Percentiles rank a stretch among this genome's conserved stretches.
Conservation (phyloP, 1,140 invertebrate species). For the Calephelis virginiensis region DNA sequence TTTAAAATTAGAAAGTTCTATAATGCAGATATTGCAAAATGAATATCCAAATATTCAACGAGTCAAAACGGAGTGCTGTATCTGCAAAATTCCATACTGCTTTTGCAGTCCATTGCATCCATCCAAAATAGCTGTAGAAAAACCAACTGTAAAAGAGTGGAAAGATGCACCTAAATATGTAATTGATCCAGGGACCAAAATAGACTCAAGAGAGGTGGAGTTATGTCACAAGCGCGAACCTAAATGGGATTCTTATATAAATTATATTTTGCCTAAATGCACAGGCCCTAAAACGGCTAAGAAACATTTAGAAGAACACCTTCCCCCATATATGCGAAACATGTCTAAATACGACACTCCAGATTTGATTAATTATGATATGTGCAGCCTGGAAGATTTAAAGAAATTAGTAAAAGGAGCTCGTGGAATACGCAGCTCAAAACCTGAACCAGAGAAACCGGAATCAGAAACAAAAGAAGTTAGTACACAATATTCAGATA, state of each 20-base stretch:
- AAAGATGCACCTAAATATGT: neutral
- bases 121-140: slow-evolving; percentile 21
- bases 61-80: slow-evolving; percentile 38
- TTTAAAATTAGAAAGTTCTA: slow-evolving; percentile 55
- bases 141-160: slow-evolving; percentile 6
- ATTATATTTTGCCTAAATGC: slow-evolving; percentile 50
- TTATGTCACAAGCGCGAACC: slow-evolving; percentile 50
- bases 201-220: slow-evolving; percentile 36
- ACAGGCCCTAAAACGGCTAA: slow-evolving; percentile 51
- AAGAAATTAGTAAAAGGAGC: slow-evolving; percentile 48
- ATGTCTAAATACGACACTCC: slow-evolving; percentile 47
- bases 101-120: slow-evolving; percentile 41
- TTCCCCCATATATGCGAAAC: slow-evolving; percentile 62
- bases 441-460: slow-evolving; percentile 19
- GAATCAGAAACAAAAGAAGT: slow-evolving; percentile 44
- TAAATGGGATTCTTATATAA: slow-evolving; percentile 57
- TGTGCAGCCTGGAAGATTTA: slow-evolving; percentile 44
- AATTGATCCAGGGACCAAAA: slow-evolving; percentile 34
- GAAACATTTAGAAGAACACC: slow-evolving; percentile 53
- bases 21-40: slow-evolving; percentile 59
- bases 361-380: slow-evolving; percentile 54
- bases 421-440: slow-evolving; percentile 29
- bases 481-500: slow-evolving; percentile 51
- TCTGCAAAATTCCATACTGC: slow-evolving; percentile 48
- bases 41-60: slow-evolving; percentile 48